Conservation (phyloP, 2,888 invertebrate species). For the Merodon equestris region DNA sequence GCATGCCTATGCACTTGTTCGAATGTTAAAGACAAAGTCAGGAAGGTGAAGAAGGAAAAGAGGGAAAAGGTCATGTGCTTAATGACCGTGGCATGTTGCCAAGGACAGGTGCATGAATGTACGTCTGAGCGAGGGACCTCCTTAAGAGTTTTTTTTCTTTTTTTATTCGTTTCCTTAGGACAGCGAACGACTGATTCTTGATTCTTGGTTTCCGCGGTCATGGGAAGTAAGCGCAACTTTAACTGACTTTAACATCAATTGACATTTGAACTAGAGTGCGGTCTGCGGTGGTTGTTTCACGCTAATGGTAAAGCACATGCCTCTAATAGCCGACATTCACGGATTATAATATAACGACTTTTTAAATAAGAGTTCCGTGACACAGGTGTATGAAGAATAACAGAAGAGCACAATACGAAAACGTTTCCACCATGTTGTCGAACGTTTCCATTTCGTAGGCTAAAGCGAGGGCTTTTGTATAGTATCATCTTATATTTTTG, state of each 20-base stretch:
- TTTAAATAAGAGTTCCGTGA: too few species aligned
- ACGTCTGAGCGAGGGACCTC: slow-evolving; percentile 9
- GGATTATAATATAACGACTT: slow-evolving; percentile 31
- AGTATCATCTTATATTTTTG: too few species aligned
- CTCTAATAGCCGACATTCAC: slow-evolving; percentile 2
- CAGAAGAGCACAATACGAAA: too few species aligned
- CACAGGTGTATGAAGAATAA: too few species aligned
- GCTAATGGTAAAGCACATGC: slow-evolving; percentile 12
- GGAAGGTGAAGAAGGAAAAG: not conserved
- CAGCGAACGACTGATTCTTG: too few species aligned
- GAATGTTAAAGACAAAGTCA: slow-evolving; percentile 17
- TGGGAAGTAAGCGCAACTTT: slow-evolving; percentile 51
- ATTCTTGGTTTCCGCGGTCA: slow-evolving; percentile 32
- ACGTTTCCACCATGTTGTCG: too few species aligned
- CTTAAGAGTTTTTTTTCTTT: slow-evolving; percentile 14
- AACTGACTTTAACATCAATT: slow-evolving; percentile 7
- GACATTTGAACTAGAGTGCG: slow-evolving; percentile 31
- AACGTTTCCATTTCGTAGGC: too few species aligned
- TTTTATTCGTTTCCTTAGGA: slow-evolving; percentile 12
- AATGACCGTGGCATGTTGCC: slow-evolving; percentile 69
- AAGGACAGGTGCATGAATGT: slow-evolving; percentile 49
- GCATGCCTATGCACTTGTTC: too few species aligned
- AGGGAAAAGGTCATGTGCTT: slow-evolving; percentile 62
- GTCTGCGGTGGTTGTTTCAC: slow-evolving; percentile 15
- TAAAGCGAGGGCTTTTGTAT: too few species aligned